phyloP scores from a whole-genome alignment of 2,113 vertebrate species.

The Passer domesticus region DNA sequence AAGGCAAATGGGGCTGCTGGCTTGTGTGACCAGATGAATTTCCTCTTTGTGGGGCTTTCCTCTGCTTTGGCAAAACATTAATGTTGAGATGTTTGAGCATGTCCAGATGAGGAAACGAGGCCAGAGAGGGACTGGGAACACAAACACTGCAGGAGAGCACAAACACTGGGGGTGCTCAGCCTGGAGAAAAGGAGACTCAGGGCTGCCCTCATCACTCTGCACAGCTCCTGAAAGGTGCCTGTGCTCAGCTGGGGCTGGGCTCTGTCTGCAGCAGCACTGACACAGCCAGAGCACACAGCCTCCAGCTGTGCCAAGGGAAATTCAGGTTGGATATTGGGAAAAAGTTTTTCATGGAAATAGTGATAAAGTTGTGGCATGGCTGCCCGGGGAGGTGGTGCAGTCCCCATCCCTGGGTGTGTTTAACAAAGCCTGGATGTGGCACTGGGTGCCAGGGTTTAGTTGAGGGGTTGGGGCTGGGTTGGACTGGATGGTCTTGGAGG shows the following conservation, averaged over 20 bases:
- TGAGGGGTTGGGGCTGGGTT: background rate
- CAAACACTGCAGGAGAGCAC: background rate
- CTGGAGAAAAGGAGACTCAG: background rate
- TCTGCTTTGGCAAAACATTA: background rate
- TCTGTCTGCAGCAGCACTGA: background rate
- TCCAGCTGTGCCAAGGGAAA: background rate
- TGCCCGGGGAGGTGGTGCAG: background rate
- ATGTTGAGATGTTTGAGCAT: background rate
- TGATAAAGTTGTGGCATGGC: background rate
- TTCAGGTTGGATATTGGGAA: background rate
- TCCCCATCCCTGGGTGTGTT: background rate
- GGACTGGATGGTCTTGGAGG: too few relatives aligned
- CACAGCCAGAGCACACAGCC: background rate
- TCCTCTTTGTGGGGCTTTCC: background rate
- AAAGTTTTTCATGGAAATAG: background rate
- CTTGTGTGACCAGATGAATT: accelerated
- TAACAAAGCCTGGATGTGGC: background rate
- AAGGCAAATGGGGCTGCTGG: accelerated
- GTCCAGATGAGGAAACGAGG: background rate
- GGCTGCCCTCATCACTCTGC: background rate
- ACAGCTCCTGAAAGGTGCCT: background rate
- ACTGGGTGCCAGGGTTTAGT: background rate
- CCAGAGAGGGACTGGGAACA: background rate
- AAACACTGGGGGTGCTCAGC: background rate
- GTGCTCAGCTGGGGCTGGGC: background rate